A percentile compares a stretch with the other conserved stretches of the same genome.
Evolutionary conservation across 2,888 invertebrate genomes (phyloP).

Genomic region (Nudaria mundana): DNA sequence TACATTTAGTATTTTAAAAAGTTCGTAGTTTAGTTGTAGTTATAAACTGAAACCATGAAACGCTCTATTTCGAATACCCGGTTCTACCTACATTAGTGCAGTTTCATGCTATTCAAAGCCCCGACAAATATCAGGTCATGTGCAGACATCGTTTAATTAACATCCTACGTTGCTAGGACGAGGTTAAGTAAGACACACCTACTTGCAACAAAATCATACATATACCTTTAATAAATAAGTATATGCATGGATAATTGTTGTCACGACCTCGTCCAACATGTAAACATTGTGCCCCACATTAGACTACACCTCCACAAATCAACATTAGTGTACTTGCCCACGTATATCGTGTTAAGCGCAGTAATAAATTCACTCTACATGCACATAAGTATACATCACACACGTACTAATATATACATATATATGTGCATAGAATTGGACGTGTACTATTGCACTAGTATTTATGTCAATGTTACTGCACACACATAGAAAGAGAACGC

Average conservation of each 20-base stretch:
- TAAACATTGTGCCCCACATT: constrained; percentile 67
- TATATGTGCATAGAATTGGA: constrained; percentile 27
- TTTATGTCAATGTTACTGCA: constrained; percentile 78
- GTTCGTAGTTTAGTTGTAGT: no score
- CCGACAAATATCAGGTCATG: no score
- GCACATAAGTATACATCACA: constrained; percentile 29
- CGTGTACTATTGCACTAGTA: constrained; percentile 53
- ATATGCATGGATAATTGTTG: constrained; percentile 36
- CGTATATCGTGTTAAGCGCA: constrained; percentile 55
- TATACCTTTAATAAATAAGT: constrained; percentile 37
- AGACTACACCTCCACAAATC: constrained; percentile 54
- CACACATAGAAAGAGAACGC: constrained; percentile 45
- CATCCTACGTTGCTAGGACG: no score
- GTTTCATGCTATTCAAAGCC: no score
- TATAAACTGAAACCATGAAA: no score
- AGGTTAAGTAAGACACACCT: background rate
- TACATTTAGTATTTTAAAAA: no score
- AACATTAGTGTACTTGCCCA: constrained; percentile 50
- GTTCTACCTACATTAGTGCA: no score
- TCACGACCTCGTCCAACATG: constrained; percentile 59
- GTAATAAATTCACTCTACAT: constrained; percentile 55
- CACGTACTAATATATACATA: constrained; percentile 15
- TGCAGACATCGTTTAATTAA: no score
- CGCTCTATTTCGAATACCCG: no score
- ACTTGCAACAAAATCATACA: constrained; percentile 32